These are phyloP conservation scores for Drosophila neotestacea DNA, from an alignment of 2,888 invertebrate genomes.

Conservation along the genomic window DNA sequence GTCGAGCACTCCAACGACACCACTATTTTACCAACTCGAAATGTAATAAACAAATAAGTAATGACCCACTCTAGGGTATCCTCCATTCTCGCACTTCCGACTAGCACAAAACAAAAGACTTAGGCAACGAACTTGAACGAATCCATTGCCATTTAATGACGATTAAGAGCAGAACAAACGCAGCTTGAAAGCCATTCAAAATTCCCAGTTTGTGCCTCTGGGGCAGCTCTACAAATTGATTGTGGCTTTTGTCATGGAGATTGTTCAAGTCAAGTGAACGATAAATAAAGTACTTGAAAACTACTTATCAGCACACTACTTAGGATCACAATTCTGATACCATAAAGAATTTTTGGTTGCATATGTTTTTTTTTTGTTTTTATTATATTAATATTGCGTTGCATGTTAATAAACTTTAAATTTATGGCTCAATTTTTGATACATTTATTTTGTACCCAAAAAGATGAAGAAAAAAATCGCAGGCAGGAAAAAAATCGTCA, in stretches of 20 bases:
- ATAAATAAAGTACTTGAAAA: constrained; percentile 35
- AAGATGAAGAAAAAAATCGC: background rate
- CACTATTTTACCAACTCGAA: background rate
- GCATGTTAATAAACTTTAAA: constrained; percentile 67
- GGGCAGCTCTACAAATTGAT: constrained; percentile 36
- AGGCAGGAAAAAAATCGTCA: constrained; percentile 46
- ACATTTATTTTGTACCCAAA: constrained; percentile 1
- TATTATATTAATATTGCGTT: constrained; percentile 13
- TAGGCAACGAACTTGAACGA: constrained; percentile 47
- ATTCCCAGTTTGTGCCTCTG: background rate
- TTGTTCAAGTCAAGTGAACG: constrained; percentile 24
- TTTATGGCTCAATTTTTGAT: constrained; percentile 80
- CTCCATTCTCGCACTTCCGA: background rate
- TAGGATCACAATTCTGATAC: constrained; percentile 14
- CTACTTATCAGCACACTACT: constrained; percentile 3
- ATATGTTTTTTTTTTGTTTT: background rate
- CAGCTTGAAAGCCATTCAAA: constrained; percentile 7
- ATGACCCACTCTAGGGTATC: background rate
- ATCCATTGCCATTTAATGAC: constrained; percentile 27
- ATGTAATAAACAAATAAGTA: constrained; percentile 23
- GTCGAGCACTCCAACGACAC: background rate
- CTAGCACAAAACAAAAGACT: constrained; percentile 30
- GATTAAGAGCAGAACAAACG: constrained; percentile 24
- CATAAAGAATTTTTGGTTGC: constrained; percentile 9
- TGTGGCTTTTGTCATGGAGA: background rate